Evolutionary conservation across 2,113 vertebrate genomes (phyloP), one percentile per base, ranked within the genome.

Genomic region (Ameiurus melas): DNA sequence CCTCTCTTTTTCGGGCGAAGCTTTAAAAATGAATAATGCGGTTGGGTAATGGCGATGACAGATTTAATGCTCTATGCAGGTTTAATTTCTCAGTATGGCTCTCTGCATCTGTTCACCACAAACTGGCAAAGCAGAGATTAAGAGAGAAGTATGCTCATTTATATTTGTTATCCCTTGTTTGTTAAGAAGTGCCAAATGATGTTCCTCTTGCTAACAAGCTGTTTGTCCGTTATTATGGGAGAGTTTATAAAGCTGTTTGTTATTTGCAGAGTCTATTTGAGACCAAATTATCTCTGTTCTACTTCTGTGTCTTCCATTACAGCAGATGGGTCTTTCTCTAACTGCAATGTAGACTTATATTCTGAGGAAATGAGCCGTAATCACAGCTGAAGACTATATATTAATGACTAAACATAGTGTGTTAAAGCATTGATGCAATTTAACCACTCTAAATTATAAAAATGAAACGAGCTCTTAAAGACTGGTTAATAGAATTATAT

Each of bases 1-100:
- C 58, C 9, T 7, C 53, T 86, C 53, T 39, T 87, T 75, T 55
- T 80, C 53, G 8, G 36, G 66, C 27, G 19, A 87, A 83, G 64
- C 85, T 87, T 83, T 60, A 91, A 91, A 85, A 88, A 86, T 89
- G 75, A 90, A 87, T 89, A 68, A 90, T 89, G 87, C 66, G 55
- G 27, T 60, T 39, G 71, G n/a, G 22, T 57, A 39, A 75, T 16
- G 86, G 64, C 33, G 22, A 57, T 70, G 51, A 53, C 53, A 71
- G 84, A 85, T 73, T 70, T 70, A 68, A 55, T 53, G 30, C 83
- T 77, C 71, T 53, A 25, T 78, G 86, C 27, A 80, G 57, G 75
- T 81, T 86, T 64, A 70, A 62, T 73, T 58, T 68, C 27, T 33
- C 79, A 78, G 79, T 73, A 55, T 39, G 75, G n/a, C 36, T 39